Conservation (phyloP, 2,888 invertebrate genomes). For the Aproaerema taeniolella region DNA sequence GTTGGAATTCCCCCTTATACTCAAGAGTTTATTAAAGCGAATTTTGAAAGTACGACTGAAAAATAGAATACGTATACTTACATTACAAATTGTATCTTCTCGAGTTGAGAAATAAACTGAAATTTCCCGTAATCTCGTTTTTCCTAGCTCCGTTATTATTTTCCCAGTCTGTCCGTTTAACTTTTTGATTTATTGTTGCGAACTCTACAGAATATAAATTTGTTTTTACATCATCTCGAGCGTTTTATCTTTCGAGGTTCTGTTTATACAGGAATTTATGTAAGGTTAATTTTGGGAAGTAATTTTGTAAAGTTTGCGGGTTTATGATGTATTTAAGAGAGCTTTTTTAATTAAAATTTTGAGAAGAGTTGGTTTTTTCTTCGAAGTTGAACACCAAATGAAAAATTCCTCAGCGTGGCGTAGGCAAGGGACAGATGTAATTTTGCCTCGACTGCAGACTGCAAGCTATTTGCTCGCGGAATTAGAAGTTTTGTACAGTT, state of each 20-base stretch:
- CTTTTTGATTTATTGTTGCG: conserved; percentile 27
- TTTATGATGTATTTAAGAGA: conserved; percentile 1
- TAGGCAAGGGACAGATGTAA: conserved; percentile 25
- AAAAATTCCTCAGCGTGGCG: conserved; percentile 38
- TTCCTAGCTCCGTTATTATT: conserved; percentile 28
- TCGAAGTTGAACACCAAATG: conserved; percentile 31
- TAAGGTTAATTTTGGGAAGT: conserved; percentile 8
- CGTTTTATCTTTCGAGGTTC: conserved; percentile 9
- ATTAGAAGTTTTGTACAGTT: too few species aligned
- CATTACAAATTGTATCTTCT: too few species aligned
- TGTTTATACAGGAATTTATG: conserved; percentile 9
- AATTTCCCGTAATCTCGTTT: conserved; percentile 23
- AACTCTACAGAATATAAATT: conserved; percentile 20
- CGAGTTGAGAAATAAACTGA: conserved; percentile 8
- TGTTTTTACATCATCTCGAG: conserved; percentile 15
- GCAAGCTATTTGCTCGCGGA: too few species aligned
- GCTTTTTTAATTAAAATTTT: conserved; percentile 9
- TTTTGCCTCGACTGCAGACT: too few species aligned
- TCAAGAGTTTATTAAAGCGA: too few species aligned
- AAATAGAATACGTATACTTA: too few species aligned
- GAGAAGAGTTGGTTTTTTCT: conserved; percentile 13
- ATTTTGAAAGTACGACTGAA: too few species aligned
- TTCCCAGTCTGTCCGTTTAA: conserved; percentile 25
- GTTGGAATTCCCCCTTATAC: too few species aligned
- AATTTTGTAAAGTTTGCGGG: conserved; percentile 6